Evolutionary conservation across 2,797 vertebrate species (phyloP).

Genomic region (Sternotherus odoratus): DNA sequence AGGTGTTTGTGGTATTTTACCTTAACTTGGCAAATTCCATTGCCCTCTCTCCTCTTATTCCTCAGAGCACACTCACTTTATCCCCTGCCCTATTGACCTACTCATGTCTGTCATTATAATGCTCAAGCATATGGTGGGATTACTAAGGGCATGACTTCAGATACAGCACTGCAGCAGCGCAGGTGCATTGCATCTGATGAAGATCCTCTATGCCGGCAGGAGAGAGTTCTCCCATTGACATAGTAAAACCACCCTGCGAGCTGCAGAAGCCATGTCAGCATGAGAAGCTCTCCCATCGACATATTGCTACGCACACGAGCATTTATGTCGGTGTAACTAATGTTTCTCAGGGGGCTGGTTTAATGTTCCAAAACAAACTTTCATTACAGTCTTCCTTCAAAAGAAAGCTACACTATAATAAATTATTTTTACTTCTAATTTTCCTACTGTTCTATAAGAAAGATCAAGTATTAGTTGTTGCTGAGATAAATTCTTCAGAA

Average conservation of each 20-base stretch:
- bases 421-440: not conserved
- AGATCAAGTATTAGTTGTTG: not conserved
- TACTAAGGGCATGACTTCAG: not conserved
- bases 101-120: not conserved
- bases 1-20: slow-evolving; percentile 22
- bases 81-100: slow-evolving; percentile 16
- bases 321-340: no score
- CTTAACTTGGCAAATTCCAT: slow-evolving; percentile 48
- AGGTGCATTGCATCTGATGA: no score
- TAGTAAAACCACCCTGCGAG: no score
- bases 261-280: no score
- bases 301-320: no score
- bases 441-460: not conserved
- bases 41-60: slow-evolving; percentile 15
- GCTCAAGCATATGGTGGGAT: not conserved
- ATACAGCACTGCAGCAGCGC: not conserved
- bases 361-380: not conserved
- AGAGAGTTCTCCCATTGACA: no score
- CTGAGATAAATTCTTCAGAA: not conserved
- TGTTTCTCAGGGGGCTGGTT: not conserved
- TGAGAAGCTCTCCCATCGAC: no score
- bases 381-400: slow-evolving; percentile 31
- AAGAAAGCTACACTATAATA: not conserved
- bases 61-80: slow-evolving; percentile 27
- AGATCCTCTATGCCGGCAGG: no score